Evolutionary conservation across 1,140 invertebrate genomes (phyloP).

Genomic region (Orchestia grillus): DNA sequence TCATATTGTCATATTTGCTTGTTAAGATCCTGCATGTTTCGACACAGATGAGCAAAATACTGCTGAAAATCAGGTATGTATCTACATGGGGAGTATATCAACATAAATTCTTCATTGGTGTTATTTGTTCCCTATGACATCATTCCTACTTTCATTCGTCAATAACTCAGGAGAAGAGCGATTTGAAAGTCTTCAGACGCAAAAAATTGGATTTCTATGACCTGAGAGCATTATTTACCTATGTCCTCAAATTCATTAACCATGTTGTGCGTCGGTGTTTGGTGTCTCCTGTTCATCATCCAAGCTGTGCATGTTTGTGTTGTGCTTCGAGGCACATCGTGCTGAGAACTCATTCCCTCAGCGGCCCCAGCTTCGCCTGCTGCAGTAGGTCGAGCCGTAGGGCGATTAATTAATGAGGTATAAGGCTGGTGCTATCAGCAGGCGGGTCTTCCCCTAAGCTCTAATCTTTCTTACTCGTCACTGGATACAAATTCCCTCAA

Average conservation of each 20-base stretch:
- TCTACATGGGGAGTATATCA: neutral
- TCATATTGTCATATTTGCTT: neutral
- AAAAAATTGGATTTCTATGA: neutral
- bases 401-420: too few species aligned
- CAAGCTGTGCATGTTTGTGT: neutral
- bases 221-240: neutral
- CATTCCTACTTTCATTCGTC: neutral
- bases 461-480: neutral
- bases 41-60: neutral
- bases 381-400: too few species aligned
- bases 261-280: neutral
- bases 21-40: neutral
- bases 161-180: neutral
- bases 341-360: too few species aligned
- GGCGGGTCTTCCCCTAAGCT: neutral
- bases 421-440: neutral
- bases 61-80: neutral
- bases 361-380: too few species aligned
- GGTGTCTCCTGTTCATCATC: neutral
- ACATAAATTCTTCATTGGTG: neutral
- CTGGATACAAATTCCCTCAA: neutral
- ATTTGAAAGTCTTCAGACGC: neutral
- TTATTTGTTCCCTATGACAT: neutral
- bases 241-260: neutral
- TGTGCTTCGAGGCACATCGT: neutral